These are phyloP conservation scores for Sarcophaga carnaria DNA, from an alignment of 2,888 invertebrate genomes.

Conservation along the genomic window DNA sequence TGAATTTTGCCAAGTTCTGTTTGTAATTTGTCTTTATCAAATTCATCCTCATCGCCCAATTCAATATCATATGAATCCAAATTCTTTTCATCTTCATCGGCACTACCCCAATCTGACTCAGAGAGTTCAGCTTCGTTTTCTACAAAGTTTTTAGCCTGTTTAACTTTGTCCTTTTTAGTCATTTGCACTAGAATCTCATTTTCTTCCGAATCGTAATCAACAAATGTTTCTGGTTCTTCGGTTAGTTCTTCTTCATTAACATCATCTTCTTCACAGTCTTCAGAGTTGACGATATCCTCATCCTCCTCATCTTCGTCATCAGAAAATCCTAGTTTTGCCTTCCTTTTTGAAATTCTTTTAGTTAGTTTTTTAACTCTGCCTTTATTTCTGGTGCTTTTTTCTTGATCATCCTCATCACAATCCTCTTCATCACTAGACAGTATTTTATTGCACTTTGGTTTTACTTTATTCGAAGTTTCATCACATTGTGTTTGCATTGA, in stretches of 20 bases:
- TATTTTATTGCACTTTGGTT: conserved; percentile 78
- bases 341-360: conserved; percentile 76
- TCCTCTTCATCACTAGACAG: conserved; percentile 82
- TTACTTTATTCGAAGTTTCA: not conserved
- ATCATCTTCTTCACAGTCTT: conserved; percentile 73
- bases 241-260: conserved; percentile 77
- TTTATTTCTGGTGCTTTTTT: conserved; percentile 54
- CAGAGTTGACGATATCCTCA: conserved; percentile 75
- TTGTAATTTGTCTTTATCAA: conserved; percentile 90
- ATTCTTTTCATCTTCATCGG: conserved; percentile 92
- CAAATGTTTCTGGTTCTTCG: conserved; percentile 81
- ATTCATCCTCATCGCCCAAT: conserved; percentile 91
- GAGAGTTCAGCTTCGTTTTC: conserved; percentile 96
- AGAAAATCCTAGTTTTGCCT: conserved; percentile 80
- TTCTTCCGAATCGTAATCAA: conserved; percentile 93
- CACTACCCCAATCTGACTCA: conserved; percentile 94
- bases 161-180: conserved; percentile 78
- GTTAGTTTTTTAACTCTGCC: conserved; percentile 78
- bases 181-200: conserved; percentile 85
- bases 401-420: conserved; percentile 1
- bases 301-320: conserved; percentile 78
- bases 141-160: conserved; percentile 87
- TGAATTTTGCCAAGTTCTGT: conserved; percentile 92
- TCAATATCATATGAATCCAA: conserved; percentile 92
- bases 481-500: conserved; percentile 5